A percentile compares a stretch with the other conserved stretches of the same genome.
These are phyloP conservation scores for Stenoptilia bipunctidactyla DNA, from an alignment of 2,888 invertebrate species.

Conservation along the genomic window DNA sequence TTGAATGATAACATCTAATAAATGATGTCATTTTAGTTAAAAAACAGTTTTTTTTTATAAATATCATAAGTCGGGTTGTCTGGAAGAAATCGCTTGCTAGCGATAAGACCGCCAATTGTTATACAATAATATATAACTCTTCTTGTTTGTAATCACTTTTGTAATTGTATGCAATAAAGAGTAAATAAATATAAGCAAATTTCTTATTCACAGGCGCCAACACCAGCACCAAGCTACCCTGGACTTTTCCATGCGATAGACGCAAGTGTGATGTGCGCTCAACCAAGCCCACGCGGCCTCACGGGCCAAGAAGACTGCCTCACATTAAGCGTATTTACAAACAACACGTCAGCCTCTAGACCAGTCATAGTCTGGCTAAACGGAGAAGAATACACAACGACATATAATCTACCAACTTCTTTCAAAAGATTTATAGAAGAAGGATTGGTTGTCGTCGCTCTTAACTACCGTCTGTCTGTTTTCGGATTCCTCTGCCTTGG, in stretches of 20 bases:
- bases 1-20: too few species aligned
- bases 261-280: conserved; percentile 28
- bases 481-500: conserved; percentile 79
- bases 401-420: conserved; percentile 25
- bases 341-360: conserved; percentile 28
- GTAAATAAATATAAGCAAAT: too few species aligned
- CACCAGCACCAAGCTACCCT: conserved; percentile 22
- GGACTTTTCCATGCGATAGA: conserved; percentile 26
- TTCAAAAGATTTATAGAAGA: conserved; percentile 74
- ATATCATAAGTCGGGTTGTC: too few species aligned
- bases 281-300: conserved; percentile 36
- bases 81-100: too few species aligned
- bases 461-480: conserved; percentile 80
- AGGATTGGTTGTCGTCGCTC: conserved; percentile 73
- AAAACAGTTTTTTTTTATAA: too few species aligned
- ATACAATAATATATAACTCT: too few species aligned
- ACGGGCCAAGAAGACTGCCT: conserved; percentile 52
- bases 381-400: conserved; percentile 39
- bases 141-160: too few species aligned
- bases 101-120: too few species aligned
- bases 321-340: conserved; percentile 40
- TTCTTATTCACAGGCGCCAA: conserved; percentile 32
- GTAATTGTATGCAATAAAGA: too few species aligned
- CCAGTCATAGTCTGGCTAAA: conserved; percentile 53
- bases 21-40: too few species aligned